Evolutionary conservation across 2,113 vertebrate genomes (phyloP).

Genomic region (Bufo gargarizans): DNA sequence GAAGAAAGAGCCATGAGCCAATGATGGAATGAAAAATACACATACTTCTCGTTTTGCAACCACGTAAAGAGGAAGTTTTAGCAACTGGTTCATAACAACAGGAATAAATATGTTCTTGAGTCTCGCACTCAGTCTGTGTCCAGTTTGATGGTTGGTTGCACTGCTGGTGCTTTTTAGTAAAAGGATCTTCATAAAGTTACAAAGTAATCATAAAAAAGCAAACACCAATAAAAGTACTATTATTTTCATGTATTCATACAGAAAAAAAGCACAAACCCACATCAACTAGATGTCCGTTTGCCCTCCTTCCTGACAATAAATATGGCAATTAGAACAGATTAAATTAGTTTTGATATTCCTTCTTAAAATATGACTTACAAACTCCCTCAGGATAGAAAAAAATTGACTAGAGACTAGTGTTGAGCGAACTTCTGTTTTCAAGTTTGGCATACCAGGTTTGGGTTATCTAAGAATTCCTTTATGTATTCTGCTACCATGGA

Average conservation of each 20-base stretch:
- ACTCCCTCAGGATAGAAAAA: too few relatives aligned
- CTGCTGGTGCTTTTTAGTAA: neutral
- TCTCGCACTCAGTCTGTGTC: neutral
- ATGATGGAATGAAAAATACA: neutral
- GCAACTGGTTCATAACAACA: neutral
- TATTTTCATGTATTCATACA: neutral
- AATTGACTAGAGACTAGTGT: too few relatives aligned
- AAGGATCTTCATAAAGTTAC: neutral
- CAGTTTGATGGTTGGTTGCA: neutral
- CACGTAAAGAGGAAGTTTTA: conserved; percentile 42
- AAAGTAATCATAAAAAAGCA: neutral
- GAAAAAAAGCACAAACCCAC: neutral
- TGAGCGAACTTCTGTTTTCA: too few relatives aligned
- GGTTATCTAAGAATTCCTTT: too few relatives aligned
- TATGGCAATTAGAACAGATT: too few relatives aligned
- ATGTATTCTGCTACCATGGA: too few relatives aligned
- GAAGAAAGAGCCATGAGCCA: conserved; percentile 12
- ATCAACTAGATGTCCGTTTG: too few relatives aligned
- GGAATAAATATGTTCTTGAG: neutral
- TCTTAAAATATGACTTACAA: too few relatives aligned
- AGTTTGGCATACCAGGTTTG: too few relatives aligned
- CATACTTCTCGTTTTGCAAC: conserved; percentile 31
- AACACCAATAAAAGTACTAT: neutral
- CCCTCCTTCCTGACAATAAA: too few relatives aligned
- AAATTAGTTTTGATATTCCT: too few relatives aligned